These are phyloP conservation scores for Epizoanthus ramosus DNA, from an alignment of 92 coral and sea anemone species.

Conservation along the genomic window DNA sequence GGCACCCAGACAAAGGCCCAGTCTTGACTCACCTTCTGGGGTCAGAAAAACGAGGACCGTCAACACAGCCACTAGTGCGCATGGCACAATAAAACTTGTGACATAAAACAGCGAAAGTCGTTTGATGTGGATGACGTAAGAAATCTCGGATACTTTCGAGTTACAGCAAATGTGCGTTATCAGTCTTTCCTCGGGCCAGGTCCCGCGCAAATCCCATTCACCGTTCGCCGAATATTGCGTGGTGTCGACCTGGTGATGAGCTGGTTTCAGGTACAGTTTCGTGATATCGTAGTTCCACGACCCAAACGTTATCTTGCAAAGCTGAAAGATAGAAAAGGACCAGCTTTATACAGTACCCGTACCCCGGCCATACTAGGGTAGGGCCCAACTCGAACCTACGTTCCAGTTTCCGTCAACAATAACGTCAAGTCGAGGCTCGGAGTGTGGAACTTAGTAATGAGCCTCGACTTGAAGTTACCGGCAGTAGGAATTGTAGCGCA, in stretches of 20 bases:
- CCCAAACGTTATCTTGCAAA: conserved; percentile 89
- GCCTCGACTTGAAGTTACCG: no score
- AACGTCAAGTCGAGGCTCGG: not conserved
- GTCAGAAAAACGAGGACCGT: conserved; percentile 85
- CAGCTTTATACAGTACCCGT: not conserved
- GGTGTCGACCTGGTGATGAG: conserved; percentile 50
- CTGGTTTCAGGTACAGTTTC: conserved; percentile 68
- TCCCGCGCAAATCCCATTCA: conserved; percentile 79
- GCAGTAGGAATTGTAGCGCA: no score
- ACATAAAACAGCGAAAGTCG: conserved; percentile 78
- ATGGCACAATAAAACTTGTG: conserved; percentile 85
- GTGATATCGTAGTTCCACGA: conserved; percentile 88
- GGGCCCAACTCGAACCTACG: not conserved
- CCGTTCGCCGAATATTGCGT: conserved; percentile 70
- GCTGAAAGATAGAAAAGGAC: conserved; percentile 39
- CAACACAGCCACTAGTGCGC: conserved; percentile 85
- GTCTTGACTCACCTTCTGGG: conserved; percentile 75
- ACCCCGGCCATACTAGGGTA: not conserved
- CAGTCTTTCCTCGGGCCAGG: conserved; percentile 69
- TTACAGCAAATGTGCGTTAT: conserved; percentile 84
- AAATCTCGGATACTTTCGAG: conserved; percentile 78
- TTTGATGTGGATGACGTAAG: conserved; percentile 75
- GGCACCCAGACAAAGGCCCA: no score
- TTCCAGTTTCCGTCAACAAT: not conserved
- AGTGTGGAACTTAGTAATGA: no score